Base-by-base conservation (phyloP, 2,797 vertebrate species). In the Numenius phaeopus region DNA sequence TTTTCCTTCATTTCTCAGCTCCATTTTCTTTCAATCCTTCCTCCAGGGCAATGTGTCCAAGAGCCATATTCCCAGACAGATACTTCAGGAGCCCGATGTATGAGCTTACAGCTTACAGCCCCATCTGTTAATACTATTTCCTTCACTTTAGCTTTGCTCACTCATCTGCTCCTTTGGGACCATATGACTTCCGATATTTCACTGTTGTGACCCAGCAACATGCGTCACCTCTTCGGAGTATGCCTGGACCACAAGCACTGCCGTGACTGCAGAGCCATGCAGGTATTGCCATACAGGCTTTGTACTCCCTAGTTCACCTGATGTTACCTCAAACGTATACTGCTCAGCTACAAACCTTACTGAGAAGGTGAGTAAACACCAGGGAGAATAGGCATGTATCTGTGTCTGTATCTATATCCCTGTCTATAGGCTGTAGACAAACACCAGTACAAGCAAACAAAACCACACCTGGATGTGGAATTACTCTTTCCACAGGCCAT, bases 1-100 rank as follows among this genome's bases (percentile, higher is more conserved):
- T 85, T 29, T 67, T 49, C 77, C 42, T 83, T 78, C 5, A 23
- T 52, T 88, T 90, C 62, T 85, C 76, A 88, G 44, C 50, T 72
- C 71, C 47, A 8, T 65, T 88, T 59, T 27, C 75, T 81, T 64
- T 54, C 55, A 57, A 3, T 29, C 39, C 34, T 77, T 42, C 39
- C 24, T 64, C 18, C 44, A 39, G 21, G 6, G 5, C 69, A 37
- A 19, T 0, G 0, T 61, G 27, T 49, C 64, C 39, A 32, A 64
- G 47, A 46, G 64, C 39, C 26, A 13, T 8, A 30, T 37, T 76
- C 37, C 47, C 73, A 67, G 26, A 3, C 40, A 50, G 67, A 24
- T 37, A 79, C 40, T 49, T 70, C 34, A 83, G 62, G 29, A 65
- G 58, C 27, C 29, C n/a, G 7, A 49, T 4, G 19, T 50, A 61